Base-by-base conservation (phyloP, 1,140 invertebrate species). In the Proales similis region DNA sequence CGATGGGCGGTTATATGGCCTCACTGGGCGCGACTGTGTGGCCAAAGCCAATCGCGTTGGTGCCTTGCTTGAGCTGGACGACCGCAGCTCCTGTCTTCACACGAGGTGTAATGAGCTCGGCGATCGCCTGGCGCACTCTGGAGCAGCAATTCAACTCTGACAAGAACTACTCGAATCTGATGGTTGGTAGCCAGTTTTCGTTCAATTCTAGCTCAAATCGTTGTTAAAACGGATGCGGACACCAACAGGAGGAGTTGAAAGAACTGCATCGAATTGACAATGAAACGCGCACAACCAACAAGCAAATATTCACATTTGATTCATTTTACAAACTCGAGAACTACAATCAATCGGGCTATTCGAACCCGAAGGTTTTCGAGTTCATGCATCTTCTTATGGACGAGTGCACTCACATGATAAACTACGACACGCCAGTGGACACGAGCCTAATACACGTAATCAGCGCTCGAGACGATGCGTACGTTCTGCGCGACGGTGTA, bases 1-100 rank as follows among this genome's bases (percentile, higher is more conserved):
- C 93, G n/a, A 95, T 99, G 92, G 94, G 94, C 62, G 94, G 93
- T 45, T 90, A 96, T 82, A 90, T 94, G 61, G 61, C 61, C 4
- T 47, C 61, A 2, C 14, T 63, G 73, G 81, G 85, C 81, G 26
- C 29, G 24, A 48, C 63, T 14, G 47, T 7, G 77, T 94, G 89
- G 86, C 86, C 85, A 4, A 87, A 91, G 74, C 92, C 92, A 6
- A 78, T 97, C 64, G 84, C 87, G 4, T 75, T 97, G 46, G 84
- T 96, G 19, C 93, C 94, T 38, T 96, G 91, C 73, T 78, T 98
- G 7, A 94, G 92, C 0, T 96, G 92, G 90, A 90, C 88, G 1
- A 94, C 91, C 20, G 93, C 93, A 39, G 91, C 91, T 4, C 83
- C 85, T 51, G 91, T 94, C 48, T 98, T 95, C 74, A 93, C 92